phyloP scores from a whole-genome alignment of 2,797 vertebrate species.

The Sebastiscus albofasciatus region DNA sequence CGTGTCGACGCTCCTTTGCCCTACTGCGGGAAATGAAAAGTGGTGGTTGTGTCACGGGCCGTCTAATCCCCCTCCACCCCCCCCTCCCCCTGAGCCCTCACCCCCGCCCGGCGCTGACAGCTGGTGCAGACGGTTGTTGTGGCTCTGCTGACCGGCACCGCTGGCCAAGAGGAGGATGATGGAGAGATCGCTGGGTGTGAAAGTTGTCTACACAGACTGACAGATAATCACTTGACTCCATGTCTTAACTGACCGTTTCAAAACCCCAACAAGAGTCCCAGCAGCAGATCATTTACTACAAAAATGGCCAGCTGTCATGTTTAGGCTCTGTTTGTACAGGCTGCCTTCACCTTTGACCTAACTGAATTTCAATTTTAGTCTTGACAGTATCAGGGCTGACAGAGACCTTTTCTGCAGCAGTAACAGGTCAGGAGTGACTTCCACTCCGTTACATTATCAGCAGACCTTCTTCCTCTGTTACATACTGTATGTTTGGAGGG shows the following conservation, averaged over 20 bases:
- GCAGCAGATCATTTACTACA: neutral
- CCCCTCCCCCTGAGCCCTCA: neutral
- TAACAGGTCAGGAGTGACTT: constrained; percentile 39
- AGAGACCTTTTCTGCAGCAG: constrained; percentile 55
- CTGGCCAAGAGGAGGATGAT: constrained; percentile 26
- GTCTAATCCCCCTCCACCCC: constrained; percentile 49
- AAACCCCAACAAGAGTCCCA: neutral
- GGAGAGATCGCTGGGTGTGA: constrained; percentile 34
- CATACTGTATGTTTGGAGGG: neutral
- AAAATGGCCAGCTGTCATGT: neutral
- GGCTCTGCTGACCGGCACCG: neutral
- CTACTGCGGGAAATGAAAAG: constrained; percentile 58
- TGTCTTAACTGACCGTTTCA: neutral
- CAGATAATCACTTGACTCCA: neutral
- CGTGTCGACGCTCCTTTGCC: constrained; percentile 17
- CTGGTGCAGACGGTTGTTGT: constrained; percentile 36
- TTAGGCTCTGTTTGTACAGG: neutral
- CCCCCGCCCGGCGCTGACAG: constrained; percentile 37
- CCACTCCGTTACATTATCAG: constrained; percentile 19
- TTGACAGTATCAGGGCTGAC: constrained; percentile 57
- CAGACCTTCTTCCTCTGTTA: neutral
- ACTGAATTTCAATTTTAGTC: neutral
- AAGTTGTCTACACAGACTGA: constrained; percentile 13
- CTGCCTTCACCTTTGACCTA: constrained; percentile 22
- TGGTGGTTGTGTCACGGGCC: constrained; percentile 48